Evolutionary conservation across 2,797 vertebrate species (phyloP).

Genomic region (Ctenopoma multispine): DNA sequence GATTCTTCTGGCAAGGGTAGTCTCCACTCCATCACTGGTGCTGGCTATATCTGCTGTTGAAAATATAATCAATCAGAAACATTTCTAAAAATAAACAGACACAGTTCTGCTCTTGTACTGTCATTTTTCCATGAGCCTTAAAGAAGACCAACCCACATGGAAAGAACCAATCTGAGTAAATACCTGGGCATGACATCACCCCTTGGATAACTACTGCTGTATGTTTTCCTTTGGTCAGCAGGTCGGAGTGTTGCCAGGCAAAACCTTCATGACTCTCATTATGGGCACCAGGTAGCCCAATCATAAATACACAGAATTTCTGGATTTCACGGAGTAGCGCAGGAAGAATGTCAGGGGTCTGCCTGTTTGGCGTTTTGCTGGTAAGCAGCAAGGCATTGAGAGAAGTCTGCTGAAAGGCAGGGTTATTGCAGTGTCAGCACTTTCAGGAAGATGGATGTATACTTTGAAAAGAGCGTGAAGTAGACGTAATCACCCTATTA

Average conservation of each 20-base stretch:
- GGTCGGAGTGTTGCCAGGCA: constrained; percentile 54
- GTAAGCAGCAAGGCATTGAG: constrained; percentile 45
- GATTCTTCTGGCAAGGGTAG: neutral
- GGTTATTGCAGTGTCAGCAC: constrained; percentile 66
- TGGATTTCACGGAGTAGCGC: constrained; percentile 58
- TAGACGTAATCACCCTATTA: constrained; percentile 68
- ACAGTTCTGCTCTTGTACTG: constrained; percentile 42
- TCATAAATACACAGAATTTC: constrained; percentile 65
- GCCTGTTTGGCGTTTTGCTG: constrained; percentile 43
- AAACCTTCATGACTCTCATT: constrained; percentile 49
- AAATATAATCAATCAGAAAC: neutral
- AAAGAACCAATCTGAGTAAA: constrained; percentile 34
- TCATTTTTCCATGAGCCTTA: constrained; percentile 50
- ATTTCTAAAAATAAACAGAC: constrained; percentile 12
- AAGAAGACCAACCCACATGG: constrained; percentile 18
- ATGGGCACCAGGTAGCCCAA: constrained; percentile 27
- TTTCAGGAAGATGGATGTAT: constrained; percentile 70
- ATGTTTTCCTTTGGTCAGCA: constrained; percentile 58
- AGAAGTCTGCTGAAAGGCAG: constrained; percentile 47
- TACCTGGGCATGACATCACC: constrained; percentile 56
- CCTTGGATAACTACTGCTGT: constrained; percentile 26
- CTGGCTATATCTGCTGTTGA: constrained; percentile 3
- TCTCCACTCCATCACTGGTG: neutral
- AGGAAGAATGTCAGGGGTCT: constrained; percentile 59
- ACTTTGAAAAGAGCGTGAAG: constrained; percentile 57